These are phyloP conservation scores for Erpobdella octoculata DNA, from an alignment of 2,888 invertebrate genomes.

Conservation along the genomic window DNA sequence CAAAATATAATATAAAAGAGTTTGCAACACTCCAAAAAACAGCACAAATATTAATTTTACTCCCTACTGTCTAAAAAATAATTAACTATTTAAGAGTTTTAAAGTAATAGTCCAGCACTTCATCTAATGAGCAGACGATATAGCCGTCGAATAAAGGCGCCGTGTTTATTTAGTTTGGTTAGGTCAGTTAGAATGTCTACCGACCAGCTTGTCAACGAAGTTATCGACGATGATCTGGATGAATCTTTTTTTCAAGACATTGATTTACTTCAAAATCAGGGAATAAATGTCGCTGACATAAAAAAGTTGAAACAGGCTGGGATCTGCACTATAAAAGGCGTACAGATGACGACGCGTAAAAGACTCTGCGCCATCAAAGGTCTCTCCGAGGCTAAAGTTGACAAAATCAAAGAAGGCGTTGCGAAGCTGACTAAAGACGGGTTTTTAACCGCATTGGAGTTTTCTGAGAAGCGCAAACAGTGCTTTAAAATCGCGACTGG, in stretches of 20 bases:
- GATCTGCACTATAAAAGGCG: constrained; percentile 72
- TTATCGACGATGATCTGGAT: constrained; percentile 52
- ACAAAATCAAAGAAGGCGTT: constrained; percentile 71
- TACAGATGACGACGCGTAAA: constrained; percentile 71
- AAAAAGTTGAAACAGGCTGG: constrained; percentile 69
- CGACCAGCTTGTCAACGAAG: constrained; percentile 50
- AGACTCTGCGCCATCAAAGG: constrained; percentile 67
- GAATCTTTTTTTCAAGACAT: constrained; percentile 69
- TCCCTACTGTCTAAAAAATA: no score
- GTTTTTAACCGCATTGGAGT: constrained; percentile 69
- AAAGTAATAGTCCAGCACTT: no score
- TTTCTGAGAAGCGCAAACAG: constrained; percentile 64
- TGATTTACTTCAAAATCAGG: constrained; percentile 60
- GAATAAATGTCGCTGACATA: constrained; percentile 66
- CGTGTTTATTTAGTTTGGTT: neutral
- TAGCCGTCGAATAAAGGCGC: no score
- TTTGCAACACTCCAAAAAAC: no score
- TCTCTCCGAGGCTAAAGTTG: constrained; percentile 65
- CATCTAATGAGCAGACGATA: neutral
- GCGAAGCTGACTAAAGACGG: constrained; percentile 58
- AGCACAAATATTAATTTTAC: no score
- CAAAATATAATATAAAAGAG: no score
- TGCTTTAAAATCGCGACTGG: constrained; percentile 63
- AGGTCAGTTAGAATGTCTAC: constrained; percentile 32
- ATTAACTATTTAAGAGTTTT: no score